phyloP scores from a whole-genome alignment of 92 coral and sea anemone genomes.

The Palythoa grandis region DNA sequence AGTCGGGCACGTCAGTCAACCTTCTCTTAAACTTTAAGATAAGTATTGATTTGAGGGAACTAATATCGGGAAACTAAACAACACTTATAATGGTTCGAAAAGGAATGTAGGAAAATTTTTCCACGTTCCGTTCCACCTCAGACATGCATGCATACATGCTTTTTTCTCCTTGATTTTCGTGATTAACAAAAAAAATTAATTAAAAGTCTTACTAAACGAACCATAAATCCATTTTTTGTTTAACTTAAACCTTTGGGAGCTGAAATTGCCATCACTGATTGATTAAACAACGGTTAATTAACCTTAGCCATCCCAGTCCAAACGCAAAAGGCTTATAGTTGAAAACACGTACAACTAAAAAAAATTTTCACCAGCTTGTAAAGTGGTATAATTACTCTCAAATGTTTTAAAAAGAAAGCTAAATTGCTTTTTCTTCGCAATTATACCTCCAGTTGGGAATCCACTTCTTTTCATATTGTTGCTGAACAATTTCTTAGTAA shows the following conservation, averaged over 20 bases:
- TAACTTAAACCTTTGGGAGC: background rate
- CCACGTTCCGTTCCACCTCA: too few relatives aligned
- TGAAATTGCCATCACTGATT: background rate
- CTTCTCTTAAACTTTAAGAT: background rate
- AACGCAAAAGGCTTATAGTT: background rate
- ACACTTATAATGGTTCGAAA: too few relatives aligned
- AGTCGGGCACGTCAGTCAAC: background rate
- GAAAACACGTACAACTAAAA: background rate
- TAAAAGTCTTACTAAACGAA: background rate
- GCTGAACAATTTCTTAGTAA: too few relatives aligned
- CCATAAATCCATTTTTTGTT: background rate
- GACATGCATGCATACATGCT: too few relatives aligned
- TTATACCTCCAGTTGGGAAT: too few relatives aligned
- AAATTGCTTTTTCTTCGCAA: background rate
- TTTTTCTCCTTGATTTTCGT: background rate
- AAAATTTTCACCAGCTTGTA: background rate
- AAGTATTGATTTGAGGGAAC: too few relatives aligned
- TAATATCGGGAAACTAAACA: too few relatives aligned
- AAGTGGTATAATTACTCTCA: background rate
- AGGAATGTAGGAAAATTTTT: too few relatives aligned
- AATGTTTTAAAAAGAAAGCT: background rate
- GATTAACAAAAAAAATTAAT: background rate
- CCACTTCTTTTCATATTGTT: too few relatives aligned
- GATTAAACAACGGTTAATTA: background rate
- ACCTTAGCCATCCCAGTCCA: background rate